phyloP scores from a whole-genome alignment of 92 coral and sea anemone genomes.

The Actinostola sp. region DNA sequence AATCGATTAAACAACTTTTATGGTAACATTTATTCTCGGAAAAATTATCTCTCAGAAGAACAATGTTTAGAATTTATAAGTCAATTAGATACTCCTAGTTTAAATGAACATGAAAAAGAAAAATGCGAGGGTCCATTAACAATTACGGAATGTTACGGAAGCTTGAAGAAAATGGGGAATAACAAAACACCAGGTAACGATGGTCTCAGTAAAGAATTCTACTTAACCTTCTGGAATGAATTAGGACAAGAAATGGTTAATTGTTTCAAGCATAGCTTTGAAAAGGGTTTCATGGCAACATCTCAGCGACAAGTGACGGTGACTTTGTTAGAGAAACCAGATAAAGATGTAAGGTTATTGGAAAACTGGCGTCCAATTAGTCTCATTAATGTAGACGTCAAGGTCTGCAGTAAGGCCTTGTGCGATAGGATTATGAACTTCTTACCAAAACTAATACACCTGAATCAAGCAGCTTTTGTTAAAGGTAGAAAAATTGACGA shows the following conservation, averaged over 20 bases:
- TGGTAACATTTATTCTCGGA: too few relatives aligned
- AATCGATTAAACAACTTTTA: too few relatives aligned
- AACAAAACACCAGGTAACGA: conserved; percentile 28
- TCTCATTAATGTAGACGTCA: conserved; percentile 34
- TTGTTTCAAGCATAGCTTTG: conserved; percentile 5
- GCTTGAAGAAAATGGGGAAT: conserved; percentile 12
- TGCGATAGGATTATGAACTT: conserved; percentile 8
- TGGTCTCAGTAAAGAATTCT: conserved; percentile 23
- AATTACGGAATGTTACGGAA: conserved; percentile 17
- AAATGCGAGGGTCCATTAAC: conserved; percentile 7
- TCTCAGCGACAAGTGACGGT: conserved; percentile 12
- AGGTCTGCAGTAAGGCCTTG: conserved; percentile 37
- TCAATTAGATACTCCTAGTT: not conserved
- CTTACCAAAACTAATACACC: conserved; percentile 22
- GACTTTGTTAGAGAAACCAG: conserved; percentile 22
- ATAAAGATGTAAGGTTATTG: conserved; percentile 9
- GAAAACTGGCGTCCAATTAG: conserved; percentile 43
- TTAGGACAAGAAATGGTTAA: too few relatives aligned
- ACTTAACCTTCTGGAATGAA: conserved; percentile 5
- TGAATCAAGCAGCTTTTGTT: conserved; percentile 30
- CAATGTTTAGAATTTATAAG: conserved; percentile 8
- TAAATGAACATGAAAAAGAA: conserved; percentile 7
- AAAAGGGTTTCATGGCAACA: not conserved
- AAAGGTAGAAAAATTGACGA: conserved; percentile 28
- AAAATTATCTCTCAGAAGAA: not conserved